Base-by-base conservation (phyloP, 2,888 invertebrate genomes). In the Tetropium fuscum region DNA sequence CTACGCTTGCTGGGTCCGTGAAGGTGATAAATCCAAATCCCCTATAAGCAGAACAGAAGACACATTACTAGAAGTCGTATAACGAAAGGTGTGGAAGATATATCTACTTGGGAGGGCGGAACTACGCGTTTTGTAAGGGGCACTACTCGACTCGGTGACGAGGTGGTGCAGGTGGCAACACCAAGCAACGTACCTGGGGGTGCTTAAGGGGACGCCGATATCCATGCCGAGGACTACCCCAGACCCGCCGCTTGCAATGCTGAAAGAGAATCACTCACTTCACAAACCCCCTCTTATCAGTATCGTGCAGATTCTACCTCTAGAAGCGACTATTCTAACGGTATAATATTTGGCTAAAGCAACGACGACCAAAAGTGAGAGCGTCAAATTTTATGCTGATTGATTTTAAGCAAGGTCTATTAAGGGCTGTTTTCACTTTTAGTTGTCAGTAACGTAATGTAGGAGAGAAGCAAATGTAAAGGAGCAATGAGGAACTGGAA, bases 21-120 rank as follows among this genome's bases (percentile, higher is more conserved):
- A 98, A 99, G 84, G 98, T 99, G 87, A 99, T 97, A 89, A 99
- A 99, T 81, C 99, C 99, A 84, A 99, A 99, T 82, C 98, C 98
- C 89, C 97, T 97, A 91, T 69, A 89, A 89, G 74, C 53, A 70
- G 74, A 77, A 78, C 74, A 78, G 73, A 79, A 76, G 71, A 76
- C 72, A 74, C 70, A 77, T 76, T 76, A 77, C 74, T 74, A 76
- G 69, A 71, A 56, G 61, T 48, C 27, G 55, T 55, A 63, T 38
- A 40, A 40, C 27, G 44, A 51, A 10, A 57, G 16, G 41, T 56
- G 49, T 15, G 49, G 58, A 11, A 53, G 53, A 53, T 53, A 53
- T 53, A 58, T 58, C 58, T 58, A 58, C 51, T 49, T 53, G 58
- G 53, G 45, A 56, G 56, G 44, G 54, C 45, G 54, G 32, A 53